Evolutionary conservation across 2,113 vertebrate species (phyloP), one percentile per base, ranked within the genome.

Genomic region (Chlamydotis undulata): DNA sequence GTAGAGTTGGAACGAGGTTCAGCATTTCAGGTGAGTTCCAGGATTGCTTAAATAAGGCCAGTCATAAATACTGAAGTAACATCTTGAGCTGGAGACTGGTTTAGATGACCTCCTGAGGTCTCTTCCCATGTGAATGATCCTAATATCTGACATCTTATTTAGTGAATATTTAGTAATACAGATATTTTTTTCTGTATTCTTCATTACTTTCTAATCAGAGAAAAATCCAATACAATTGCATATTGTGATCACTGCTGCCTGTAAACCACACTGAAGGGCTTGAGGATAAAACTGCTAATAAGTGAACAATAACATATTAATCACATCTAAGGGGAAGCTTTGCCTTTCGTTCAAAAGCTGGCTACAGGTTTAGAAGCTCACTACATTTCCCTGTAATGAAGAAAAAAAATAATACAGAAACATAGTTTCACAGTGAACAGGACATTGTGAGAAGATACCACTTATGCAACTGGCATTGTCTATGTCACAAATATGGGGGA

Each of bases 401-500:
- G 14, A 29, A 65, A 57, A 70, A 59, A 31, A 3, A 8, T 25
- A 3, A 8, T 16, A 56, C 9, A 77, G 41, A 57, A 68, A 23
- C 4, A 11, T 5, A 37, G 56, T 5, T 63, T 45, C 47, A 53
- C 6, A 49, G 15, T n/a, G 19, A 76, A 24, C 8, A 80, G 35
- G 18, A 7, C 28, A 12, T 3, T 21, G 7, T 33, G 50, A 83
- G n/a, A 87, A 59, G 45, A 69, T 5, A 69, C 7, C 10, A 7
- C 53, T 53, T 2, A 57, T 49, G n/a, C 19, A 75, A 60, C 6
- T 0, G 6, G 26, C 16, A 81, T 19, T 2, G 1, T 37, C n/a
- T 25, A 0, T 10, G 11, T 41, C 55, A 71, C 28, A 85, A n/a
- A 71, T 9, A 63, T 1, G 17, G 19, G 24, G n/a, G 85, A 60